Conservation (phyloP, 2,888 invertebrate species). For the Acheta domesticus region DNA sequence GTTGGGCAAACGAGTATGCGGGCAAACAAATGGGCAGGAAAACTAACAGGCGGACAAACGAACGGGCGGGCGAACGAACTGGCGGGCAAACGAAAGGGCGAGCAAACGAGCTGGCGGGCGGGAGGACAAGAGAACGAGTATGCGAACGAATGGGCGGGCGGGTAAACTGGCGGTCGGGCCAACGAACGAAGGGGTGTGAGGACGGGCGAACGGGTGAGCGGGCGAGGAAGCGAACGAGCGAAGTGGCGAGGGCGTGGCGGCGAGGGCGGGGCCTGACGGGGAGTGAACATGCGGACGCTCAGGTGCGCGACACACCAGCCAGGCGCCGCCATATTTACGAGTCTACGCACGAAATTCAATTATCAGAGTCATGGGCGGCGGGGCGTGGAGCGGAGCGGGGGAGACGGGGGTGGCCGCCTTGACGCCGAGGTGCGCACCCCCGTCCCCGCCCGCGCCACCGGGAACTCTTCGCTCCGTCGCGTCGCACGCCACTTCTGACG, state of each 20-base stretch:
- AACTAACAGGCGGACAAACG: too few relatives aligned
- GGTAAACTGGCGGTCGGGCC: not conserved
- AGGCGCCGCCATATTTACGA: not conserved
- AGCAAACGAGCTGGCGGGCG: not conserved
- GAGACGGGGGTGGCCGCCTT: not conserved
- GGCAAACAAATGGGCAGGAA: too few relatives aligned
- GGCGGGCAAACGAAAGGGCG: not conserved
- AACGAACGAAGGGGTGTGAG: too few relatives aligned
- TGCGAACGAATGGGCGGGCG: not conserved
- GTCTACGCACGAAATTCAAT: conserved; percentile 10
- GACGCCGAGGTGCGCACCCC: not conserved
- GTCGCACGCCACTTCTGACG: not conserved
- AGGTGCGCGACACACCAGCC: not conserved
- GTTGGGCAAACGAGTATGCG: too few relatives aligned
- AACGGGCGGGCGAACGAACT: too few relatives aligned
- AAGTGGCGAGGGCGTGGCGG: not conserved
- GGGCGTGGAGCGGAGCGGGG: not conserved
- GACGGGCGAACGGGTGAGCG: too few relatives aligned
- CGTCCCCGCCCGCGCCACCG: not conserved
- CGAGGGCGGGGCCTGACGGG: not conserved
- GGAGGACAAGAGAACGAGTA: too few relatives aligned
- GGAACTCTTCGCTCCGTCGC: not conserved
- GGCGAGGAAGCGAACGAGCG: too few relatives aligned
- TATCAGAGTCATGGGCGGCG: not conserved
- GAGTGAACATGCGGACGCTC: not conserved